Base-by-base conservation (phyloP, 2,113 vertebrate species). In the Chloropsis cyanopogon region DNA sequence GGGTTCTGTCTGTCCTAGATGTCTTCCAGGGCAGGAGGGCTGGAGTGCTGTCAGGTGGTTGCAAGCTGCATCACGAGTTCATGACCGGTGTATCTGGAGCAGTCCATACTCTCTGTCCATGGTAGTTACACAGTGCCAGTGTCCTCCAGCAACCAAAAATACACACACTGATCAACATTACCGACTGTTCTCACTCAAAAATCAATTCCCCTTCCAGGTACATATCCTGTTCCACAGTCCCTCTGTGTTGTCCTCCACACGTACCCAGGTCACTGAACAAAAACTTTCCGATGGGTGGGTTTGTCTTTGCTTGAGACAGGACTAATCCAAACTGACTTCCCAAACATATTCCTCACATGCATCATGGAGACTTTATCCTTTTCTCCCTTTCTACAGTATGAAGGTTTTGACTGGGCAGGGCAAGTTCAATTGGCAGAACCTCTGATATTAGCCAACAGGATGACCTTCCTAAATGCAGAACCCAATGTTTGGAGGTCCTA, bases 221-320 rank as follows among this genome's bases (percentile, higher is more conserved):
- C 21, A 25, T 12, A 21, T 25, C 1, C 2, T 29, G 25, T 31
- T 71, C 52, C 6, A 2, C 31, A 4, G 3, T 31, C 16, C 31
- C 1, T 31, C 31, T 35, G 12, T 3, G 2, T 35, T 13, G 29
- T 2, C 6, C 12, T 20, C 2, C 8, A 44, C 31, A 13, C 1
- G 1, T 3, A 52, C 5, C 12, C 31, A 41, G 41, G 35, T 41
- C 11, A 35, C 4, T 11, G 29, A 60, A 21, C 10, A 29, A 52
- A 69, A 82, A 20, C 3, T 14, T 7, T 41, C 12, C 35, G 3
- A 41, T 8, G 20, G 24, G 14, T 41, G 54, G 7, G 15, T 60
- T 42, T 59, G 18, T 35, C 11, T 35, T 70, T 42, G 9, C 12
- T 52, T 61, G 46, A 61, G 25, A 52, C 33, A 82, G 12, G 25